Evolutionary conservation across 2,888 invertebrate genomes (phyloP), one percentile per base, ranked within the genome.

Genomic region (Alloscopus bannaensis): DNA sequence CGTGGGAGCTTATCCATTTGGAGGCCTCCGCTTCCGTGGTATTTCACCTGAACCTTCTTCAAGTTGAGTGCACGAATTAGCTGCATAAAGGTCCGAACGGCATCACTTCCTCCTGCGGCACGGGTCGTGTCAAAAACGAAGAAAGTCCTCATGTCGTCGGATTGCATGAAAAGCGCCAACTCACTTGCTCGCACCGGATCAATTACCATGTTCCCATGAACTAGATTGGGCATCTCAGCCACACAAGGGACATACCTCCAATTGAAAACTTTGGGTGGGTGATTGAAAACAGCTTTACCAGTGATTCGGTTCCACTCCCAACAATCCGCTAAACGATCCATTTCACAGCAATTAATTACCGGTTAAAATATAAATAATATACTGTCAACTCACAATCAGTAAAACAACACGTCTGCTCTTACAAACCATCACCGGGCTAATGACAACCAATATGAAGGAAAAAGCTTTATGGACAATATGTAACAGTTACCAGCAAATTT

Each of bases 231-330:
- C 65, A 65, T 65, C 50, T 65, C 65, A 28, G 65, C 65, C 45
- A 65, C 65, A 6, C 47, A 24, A 18, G 65, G 65, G 47, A 65
- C 50, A 29, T 65, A 65, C 55, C 52, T 29, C 68, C 68, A 68
- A 68, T 68, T 68, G 1, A 52, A 3, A 31, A 50, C 52, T 68
- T 36, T 68, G 2, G 68, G 68, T 52, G 68, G 68, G 55, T 68
- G 52, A 55, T 31, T 31, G 22, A 52, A 68, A 24, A 68, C 68
- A 68, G 68, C 6, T 22, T 68, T 55, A 50, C 68, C 68, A 55
- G 68, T 68, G 24, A 68, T 52, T 1, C 52, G 18, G 68, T 68
- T 55, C 68, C 68, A 68, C 55, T 68, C 68, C 68, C n/a, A n/a
- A n/a, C n/a, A n/a, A n/a, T n/a, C n/a, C n/a, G n/a, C n/a, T n/a